Percentiles rank a stretch among this genome's conserved stretches.
Evolutionary conservation across 2,888 invertebrate genomes (phyloP).

Genomic region (Melanotus villosus): DNA sequence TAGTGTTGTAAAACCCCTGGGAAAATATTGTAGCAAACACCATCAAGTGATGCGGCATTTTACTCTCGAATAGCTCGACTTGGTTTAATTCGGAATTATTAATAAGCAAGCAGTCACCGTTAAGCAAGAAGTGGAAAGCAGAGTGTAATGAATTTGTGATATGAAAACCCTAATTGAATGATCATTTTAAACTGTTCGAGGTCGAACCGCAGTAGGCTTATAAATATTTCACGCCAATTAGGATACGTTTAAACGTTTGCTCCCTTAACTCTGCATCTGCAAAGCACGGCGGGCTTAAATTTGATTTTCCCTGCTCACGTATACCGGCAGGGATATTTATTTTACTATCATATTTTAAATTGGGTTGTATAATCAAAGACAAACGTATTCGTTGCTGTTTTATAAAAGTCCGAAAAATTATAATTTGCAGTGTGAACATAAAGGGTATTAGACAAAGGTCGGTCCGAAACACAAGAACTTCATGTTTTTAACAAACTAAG

Average conservation of each 20-base stretch:
- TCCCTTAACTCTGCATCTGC: neutral
- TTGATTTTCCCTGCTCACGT: neutral
- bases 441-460: too few relatives aligned
- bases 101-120: slow-evolving; percentile 20
- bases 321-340: too few relatives aligned
- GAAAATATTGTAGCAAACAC: slow-evolving; percentile 18
- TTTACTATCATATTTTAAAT: too few relatives aligned
- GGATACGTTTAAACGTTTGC: neutral
- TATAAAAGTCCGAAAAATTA: too few relatives aligned
- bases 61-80: neutral
- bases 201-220: neutral
- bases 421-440: too few relatives aligned
- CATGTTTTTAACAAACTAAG: too few relatives aligned
- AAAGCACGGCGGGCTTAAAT: neutral
- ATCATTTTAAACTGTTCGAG: slow-evolving; percentile 18
- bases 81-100: slow-evolving; percentile 17
- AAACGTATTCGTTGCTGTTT: too few relatives aligned
- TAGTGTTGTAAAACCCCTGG: slow-evolving; percentile 10
- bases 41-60: neutral
- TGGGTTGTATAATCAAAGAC: too few relatives aligned
- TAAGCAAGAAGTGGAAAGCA: slow-evolving; percentile 25
- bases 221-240: slow-evolving; percentile 6
- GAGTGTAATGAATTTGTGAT: slow-evolving; percentile 13
- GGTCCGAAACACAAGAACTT: too few relatives aligned
- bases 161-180: slow-evolving; percentile 21